Percentiles rank a stretch among this genome's conserved stretches.
Evolutionary conservation across 2,888 invertebrate species (phyloP).

Genomic region (Abrostola tripartita): DNA sequence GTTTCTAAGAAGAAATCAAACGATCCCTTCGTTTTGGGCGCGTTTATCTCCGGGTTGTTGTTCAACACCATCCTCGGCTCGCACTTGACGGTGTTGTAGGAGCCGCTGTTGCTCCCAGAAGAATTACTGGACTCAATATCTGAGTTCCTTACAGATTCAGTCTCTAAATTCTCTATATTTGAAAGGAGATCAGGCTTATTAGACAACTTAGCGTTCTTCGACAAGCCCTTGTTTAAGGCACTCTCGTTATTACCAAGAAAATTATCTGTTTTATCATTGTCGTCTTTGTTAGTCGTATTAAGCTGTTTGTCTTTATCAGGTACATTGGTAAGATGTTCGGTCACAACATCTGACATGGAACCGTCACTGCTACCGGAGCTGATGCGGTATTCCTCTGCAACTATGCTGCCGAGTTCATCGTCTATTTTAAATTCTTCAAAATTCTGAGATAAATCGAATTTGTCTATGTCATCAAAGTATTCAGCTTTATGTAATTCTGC

Average conservation of each 20-base stretch:
- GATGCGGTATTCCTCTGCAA: conserved; percentile 86
- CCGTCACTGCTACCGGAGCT: conserved; percentile 86
- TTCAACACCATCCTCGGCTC: conserved; percentile 80
- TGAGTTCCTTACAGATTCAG: conserved; percentile 90
- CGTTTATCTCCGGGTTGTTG: conserved; percentile 69
- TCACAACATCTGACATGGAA: conserved; percentile 80
- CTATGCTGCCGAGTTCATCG: conserved; percentile 89
- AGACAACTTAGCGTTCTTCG: conserved; percentile 84
- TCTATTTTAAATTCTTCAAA: conserved; percentile 94
- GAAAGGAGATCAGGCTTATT: conserved; percentile 87
- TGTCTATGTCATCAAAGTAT: conserved; percentile 87
- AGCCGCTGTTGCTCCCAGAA: conserved; percentile 86
- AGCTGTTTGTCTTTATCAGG: conserved; percentile 76
- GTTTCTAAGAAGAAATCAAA: conserved; percentile 94
- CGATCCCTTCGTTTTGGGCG: conserved; percentile 81
- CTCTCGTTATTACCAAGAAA: conserved; percentile 75
- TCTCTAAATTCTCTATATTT: conserved; percentile 88
- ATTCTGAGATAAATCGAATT: conserved; percentile 92
- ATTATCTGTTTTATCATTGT: conserved; percentile 70
- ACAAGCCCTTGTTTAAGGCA: conserved; percentile 65
- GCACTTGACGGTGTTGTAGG: conserved; percentile 83
- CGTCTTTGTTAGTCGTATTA: conserved; percentile 64
- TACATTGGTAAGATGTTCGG: conserved; percentile 79
- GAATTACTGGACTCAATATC: conserved; percentile 90
- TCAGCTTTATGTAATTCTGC: conserved; percentile 80